These are phyloP conservation scores for Lasioglossum villosulum DNA, from an alignment of 2,888 invertebrate species.

Conservation along the genomic window DNA sequence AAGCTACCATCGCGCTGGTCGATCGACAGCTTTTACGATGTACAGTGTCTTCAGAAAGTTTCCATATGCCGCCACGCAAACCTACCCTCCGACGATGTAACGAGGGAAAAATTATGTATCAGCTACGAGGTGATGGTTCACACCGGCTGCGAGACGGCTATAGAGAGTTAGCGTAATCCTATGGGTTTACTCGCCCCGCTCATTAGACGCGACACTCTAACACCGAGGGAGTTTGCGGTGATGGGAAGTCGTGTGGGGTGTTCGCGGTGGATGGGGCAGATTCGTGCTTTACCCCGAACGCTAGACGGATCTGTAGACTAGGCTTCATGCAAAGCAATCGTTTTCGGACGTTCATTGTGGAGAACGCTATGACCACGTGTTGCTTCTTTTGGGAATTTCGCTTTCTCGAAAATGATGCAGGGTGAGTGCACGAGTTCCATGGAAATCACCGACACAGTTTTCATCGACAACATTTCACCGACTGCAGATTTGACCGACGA, in stretches of 20 bases:
- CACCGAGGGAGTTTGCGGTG: not conserved
- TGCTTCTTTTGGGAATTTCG: too few species aligned
- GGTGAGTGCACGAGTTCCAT: too few species aligned
- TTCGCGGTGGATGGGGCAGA: not conserved
- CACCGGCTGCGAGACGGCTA: not conserved
- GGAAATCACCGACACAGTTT: too few species aligned
- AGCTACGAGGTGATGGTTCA: not conserved
- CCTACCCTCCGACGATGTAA: not conserved
- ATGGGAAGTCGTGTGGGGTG: not conserved
- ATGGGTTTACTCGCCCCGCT: not conserved
- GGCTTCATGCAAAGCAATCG: too few species aligned
- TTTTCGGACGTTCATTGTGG: too few species aligned
- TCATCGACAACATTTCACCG: too few species aligned
- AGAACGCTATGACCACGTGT: too few species aligned
- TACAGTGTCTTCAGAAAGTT: conserved; percentile 5
- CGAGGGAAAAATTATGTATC: not conserved
- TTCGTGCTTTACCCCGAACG: not conserved
- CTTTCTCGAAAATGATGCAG: too few species aligned
- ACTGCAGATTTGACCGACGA: too few species aligned
- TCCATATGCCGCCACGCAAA: not conserved
- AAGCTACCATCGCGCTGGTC: conserved; percentile 17
- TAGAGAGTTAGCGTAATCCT: not conserved
- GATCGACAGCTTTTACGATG: conserved; percentile 9
- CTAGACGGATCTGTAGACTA: too few species aligned
- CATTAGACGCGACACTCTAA: not conserved